These are phyloP conservation scores for Nemotelus pantherinus DNA, from an alignment of 2,888 invertebrate genomes.

Conservation along the genomic window DNA sequence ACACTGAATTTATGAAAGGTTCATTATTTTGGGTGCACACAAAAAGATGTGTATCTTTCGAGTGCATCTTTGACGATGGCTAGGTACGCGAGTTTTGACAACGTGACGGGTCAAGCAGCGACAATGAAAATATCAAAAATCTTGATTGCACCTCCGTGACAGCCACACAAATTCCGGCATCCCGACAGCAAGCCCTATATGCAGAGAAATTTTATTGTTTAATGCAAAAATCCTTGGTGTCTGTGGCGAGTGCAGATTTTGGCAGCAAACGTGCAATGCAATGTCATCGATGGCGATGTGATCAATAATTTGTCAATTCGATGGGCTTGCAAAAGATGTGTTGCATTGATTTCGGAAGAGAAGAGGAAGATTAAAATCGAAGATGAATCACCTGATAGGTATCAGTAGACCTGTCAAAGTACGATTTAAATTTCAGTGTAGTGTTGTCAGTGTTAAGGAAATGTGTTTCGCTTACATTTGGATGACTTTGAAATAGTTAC, in stretches of 20 bases:
- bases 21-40: conserved; percentile 15
- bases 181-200: conserved; percentile 13
- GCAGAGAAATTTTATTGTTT: conserved; percentile 42
- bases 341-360: not conserved
- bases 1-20: conserved; percentile 34
- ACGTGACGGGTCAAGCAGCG: no score
- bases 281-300: not conserved
- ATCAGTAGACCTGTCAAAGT: no score
- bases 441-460: no score
- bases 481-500: no score
- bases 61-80: no score
- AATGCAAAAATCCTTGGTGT: conserved; percentile 33
- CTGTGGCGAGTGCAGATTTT: conserved; percentile 18
- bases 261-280: conserved; percentile 4
- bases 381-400: not conserved
- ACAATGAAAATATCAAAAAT: conserved; percentile 41
- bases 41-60: not conserved
- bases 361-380: conserved; percentile 21
- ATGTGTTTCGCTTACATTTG: no score
- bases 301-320: conserved; percentile 41
- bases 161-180: conserved; percentile 13
- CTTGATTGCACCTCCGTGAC: conserved; percentile 29
- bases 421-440: no score
- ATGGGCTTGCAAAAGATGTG: conserved; percentile 17
- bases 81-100: no score